Evolutionary conservation across 2,888 invertebrate genomes (phyloP), one percentile per base, ranked within the genome.

Genomic region (Protula sp.): DNA sequence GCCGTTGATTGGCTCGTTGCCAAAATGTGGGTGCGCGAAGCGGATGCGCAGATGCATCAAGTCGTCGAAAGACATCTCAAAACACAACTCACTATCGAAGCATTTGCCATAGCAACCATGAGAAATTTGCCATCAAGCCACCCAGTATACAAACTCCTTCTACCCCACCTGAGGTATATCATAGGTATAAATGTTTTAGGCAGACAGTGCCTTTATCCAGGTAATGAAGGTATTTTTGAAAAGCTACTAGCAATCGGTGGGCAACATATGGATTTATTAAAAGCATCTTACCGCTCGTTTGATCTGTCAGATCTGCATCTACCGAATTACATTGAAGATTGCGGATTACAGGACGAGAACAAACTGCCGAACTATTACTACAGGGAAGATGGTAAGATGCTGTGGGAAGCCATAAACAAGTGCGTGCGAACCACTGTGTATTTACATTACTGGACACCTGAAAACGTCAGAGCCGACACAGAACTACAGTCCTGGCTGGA

Each of bases 21-120:
- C 30, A 67, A 67, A 54, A 64, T 67, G 66, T 66, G 62, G 60
- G 64, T 66, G 31, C 58, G 61, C 2, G 27, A 47, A 24, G 67
- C 67, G 2, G 67, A 66, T 48, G 59, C 59, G n/a, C 67, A 67
- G 50, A n/a, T 64, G 29, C 67, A 67, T 47, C 66, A 63, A 50
- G 57, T 66, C 14, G 47, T 50, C 22, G 59, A 57, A 1, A 22
- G 64, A 2, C 62, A 63, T 14, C 55, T 64, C 5, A 14, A 55
- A 24, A 55, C 52, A 2, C 58, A 57, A 26, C 56, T 67, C 1
- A 53, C 62, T 5, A 51, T 62, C 45, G 66, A 67, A 47, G 62
- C 60, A 4, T 31, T 67, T 29, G 55, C 62, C 24, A 31, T 67
- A 27, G 57, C 66, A 14, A 62, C 61, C 2, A 9, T 60, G 27